Evolutionary conservation across 2,888 invertebrate species (phyloP).

Genomic region (Hirtodrosophila duncani): DNA sequence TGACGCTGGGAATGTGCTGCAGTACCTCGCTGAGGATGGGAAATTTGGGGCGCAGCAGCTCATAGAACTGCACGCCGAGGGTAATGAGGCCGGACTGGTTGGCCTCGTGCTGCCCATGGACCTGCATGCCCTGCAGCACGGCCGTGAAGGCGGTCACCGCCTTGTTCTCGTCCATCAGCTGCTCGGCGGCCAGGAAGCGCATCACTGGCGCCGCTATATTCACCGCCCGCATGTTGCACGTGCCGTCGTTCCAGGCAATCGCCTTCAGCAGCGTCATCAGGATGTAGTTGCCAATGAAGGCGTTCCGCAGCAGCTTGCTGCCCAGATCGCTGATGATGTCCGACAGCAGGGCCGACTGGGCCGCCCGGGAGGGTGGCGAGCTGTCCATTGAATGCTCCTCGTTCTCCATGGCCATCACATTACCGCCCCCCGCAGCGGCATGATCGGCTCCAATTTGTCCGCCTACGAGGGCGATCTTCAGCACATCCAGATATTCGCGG

Average conservation of each 20-base stretch:
- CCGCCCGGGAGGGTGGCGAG: constrained; percentile 79
- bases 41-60: constrained; percentile 87
- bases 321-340: constrained; percentile 92
- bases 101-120: constrained; percentile 94
- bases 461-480: constrained; percentile 87
- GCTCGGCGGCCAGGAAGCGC: constrained; percentile 82
- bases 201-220: constrained; percentile 85
- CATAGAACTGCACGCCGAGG: constrained; percentile 91
- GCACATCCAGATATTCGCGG: constrained; percentile 91
- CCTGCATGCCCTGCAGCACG: constrained; percentile 87
- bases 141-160: constrained; percentile 87
- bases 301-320: constrained; percentile 84
- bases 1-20: constrained; percentile 90
- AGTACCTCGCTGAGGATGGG: constrained; percentile 83
- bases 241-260: constrained; percentile 92
- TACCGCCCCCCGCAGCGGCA: constrained; percentile 35
- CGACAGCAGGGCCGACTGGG: constrained; percentile 80
- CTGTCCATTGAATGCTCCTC: constrained; percentile 86
- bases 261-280: constrained; percentile 83
- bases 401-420: constrained; percentile 81
- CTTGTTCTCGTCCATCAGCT: constrained; percentile 83
- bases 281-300: constrained; percentile 82
- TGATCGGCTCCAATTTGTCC: constrained; percentile 80
- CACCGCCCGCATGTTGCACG: constrained; percentile 88
- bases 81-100: constrained; percentile 89